These are phyloP conservation scores for Kryptolebias ocellatus DNA, from an alignment of 2,797 vertebrate genomes.

Conservation along the genomic window DNA sequence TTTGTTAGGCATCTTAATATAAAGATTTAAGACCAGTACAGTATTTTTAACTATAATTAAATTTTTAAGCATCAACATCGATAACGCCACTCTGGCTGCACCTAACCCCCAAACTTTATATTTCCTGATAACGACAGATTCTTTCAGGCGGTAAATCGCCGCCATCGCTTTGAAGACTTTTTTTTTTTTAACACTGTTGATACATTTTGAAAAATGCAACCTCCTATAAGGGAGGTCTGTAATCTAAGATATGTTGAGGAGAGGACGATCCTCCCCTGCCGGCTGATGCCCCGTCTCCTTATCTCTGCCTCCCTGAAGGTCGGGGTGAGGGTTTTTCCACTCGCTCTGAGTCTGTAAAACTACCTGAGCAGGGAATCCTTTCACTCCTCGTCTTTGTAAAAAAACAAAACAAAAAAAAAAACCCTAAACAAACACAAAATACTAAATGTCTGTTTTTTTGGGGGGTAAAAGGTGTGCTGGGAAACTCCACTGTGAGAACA, in stretches of 20 bases:
- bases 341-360: constrained; percentile 67
- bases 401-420: constrained; percentile 15
- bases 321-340: constrained; percentile 76
- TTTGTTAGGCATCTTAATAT: too few species aligned
- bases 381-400: constrained; percentile 21
- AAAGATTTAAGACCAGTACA: too few species aligned
- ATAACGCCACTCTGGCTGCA: too few species aligned
- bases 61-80: too few species aligned
- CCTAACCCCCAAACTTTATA: too few species aligned
- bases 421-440: background rate
- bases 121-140: too few species aligned
- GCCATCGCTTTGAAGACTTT: background rate
- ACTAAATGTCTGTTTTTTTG: constrained; percentile 12
- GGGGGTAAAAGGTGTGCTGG: background rate
- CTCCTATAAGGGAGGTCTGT: background rate
- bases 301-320: constrained; percentile 41
- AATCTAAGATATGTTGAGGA: constrained; percentile 7
- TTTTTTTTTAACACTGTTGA: background rate
- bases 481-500: background rate
- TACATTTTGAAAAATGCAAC: constrained; percentile 9
- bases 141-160: too few species aligned
- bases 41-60: too few species aligned
- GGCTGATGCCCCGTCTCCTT: background rate
- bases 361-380: constrained; percentile 57
- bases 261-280: background rate